These are phyloP conservation scores for Geodia barretti DNA, from an alignment of 37 sponge, comb jelly and placozoan genomes.

Conservation along the genomic window DNA sequence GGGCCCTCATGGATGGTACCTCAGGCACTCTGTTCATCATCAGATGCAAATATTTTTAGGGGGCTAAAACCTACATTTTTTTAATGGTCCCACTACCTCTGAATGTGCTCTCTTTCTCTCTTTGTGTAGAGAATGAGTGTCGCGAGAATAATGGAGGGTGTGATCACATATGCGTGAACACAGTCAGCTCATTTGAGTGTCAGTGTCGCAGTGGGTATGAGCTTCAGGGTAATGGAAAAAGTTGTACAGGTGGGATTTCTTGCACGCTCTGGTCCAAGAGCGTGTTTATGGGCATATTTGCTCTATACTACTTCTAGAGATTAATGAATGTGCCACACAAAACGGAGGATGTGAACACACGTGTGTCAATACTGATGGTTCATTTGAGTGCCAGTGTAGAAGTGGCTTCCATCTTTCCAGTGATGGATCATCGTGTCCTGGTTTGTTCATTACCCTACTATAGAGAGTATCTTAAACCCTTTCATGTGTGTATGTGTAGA, in stretches of 20 bases:
- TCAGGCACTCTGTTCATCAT: too few relatives aligned
- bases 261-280: too few relatives aligned
- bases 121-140: too few relatives aligned
- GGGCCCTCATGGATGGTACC: too few relatives aligned
- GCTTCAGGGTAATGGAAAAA: too few relatives aligned
- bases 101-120: too few relatives aligned
- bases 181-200: slow-evolving; percentile 42
- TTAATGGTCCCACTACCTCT: not conserved
- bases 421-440: not conserved
- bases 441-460: not conserved
- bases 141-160: too few relatives aligned
- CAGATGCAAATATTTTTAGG: too few relatives aligned
- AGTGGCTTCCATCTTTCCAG: not conserved
- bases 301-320: too few relatives aligned
- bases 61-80: too few relatives aligned
- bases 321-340: slow-evolving; percentile 11
- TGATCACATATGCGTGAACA: slow-evolving; percentile 44
- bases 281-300: too few relatives aligned
- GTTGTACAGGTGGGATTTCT: too few relatives aligned
- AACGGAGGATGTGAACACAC: slow-evolving; percentile 4
- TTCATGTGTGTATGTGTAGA: slow-evolving; percentile 1
- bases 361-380: slow-evolving; percentile 1
- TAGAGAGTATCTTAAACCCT: not conserved
- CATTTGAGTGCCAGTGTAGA: slow-evolving; percentile 4
- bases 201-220: slow-evolving; percentile 35